Conservation (phyloP, 2,888 invertebrate genomes). For the Drosophila pullipes region DNA sequence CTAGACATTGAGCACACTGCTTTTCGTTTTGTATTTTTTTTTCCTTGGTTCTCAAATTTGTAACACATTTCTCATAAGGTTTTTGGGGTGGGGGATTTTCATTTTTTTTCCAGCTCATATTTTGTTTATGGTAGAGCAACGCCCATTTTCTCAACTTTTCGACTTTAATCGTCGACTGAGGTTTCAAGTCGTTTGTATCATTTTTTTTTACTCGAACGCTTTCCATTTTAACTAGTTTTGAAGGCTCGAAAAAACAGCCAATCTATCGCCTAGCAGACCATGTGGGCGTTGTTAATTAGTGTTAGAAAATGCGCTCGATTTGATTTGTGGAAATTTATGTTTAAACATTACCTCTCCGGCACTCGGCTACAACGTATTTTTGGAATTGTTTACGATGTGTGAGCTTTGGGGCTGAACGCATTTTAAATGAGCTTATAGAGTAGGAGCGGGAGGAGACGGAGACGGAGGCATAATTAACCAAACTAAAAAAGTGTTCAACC, state of each 20-base stretch:
- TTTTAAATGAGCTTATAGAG: constrained; percentile 60
- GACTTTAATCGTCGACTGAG: constrained; percentile 71
- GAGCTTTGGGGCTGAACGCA: constrained; percentile 72
- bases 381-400: constrained; percentile 69
- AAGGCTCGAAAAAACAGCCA: constrained; percentile 34
- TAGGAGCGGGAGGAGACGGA: constrained; percentile 18
- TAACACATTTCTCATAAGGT: constrained; percentile 53
- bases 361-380: constrained; percentile 37
- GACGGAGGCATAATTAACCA: constrained; percentile 35
- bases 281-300: constrained; percentile 81
- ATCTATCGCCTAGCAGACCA: constrained; percentile 43
- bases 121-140: constrained; percentile 70
- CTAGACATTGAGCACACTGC: constrained; percentile 65
- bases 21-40: constrained; percentile 19
- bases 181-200: constrained; percentile 60
- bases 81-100: constrained; percentile 27
- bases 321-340: constrained; percentile 80
- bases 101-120: constrained; percentile 38
- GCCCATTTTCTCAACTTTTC: constrained; percentile 78
- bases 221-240: constrained; percentile 65
- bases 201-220: constrained; percentile 56
- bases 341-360: constrained; percentile 53
- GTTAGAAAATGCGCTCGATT: constrained; percentile 78
- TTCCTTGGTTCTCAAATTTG: constrained; percentile 45
- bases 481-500: constrained; percentile 20